Evolutionary conservation across 2,113 vertebrate genomes (phyloP).

Genomic region (Xyliphius kryptos): DNA sequence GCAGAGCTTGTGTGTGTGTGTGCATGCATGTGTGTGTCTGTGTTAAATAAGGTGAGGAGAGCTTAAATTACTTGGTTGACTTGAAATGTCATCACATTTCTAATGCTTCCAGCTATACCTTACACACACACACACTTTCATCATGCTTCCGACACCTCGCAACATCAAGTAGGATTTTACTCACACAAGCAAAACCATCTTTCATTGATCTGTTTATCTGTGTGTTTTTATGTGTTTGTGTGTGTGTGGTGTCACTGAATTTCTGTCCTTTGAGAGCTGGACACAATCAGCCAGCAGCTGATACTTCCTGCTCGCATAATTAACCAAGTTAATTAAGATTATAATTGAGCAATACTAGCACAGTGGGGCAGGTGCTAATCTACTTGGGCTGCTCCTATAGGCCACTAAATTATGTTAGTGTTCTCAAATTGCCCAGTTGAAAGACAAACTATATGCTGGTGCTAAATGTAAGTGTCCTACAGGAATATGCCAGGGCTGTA

Average conservation of each 20-base stretch:
- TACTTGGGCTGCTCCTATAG: conserved; percentile 30
- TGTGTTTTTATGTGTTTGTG: not conserved
- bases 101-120: conserved; percentile 69
- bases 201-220: too few relatives aligned
- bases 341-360: conserved; percentile 41
- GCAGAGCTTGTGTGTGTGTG: too few relatives aligned
- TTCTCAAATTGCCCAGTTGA: conserved; percentile 39
- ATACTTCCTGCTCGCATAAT: conserved; percentile 45
- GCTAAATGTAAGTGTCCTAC: conserved; percentile 27
- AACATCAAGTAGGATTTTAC: too few relatives aligned
- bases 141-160: too few relatives aligned
- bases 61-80: conserved; percentile 60
- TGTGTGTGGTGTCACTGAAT: conserved; percentile 14
- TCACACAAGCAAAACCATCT: too few relatives aligned
- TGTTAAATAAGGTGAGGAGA: conserved; percentile 20
- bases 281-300: conserved; percentile 35
- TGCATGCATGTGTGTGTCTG: not conserved
- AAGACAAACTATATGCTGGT: conserved; percentile 13
- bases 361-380: too few relatives aligned
- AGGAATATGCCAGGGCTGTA: conserved; percentile 21
- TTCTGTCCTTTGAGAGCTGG: conserved; percentile 30
- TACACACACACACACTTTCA: too few relatives aligned
- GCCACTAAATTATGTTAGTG: conserved; percentile 35
- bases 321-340: conserved; percentile 42
- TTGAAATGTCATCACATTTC: conserved; percentile 70